Base-by-base conservation (phyloP, 2,113 vertebrate genomes). In the Bombycilla garrulus region DNA sequence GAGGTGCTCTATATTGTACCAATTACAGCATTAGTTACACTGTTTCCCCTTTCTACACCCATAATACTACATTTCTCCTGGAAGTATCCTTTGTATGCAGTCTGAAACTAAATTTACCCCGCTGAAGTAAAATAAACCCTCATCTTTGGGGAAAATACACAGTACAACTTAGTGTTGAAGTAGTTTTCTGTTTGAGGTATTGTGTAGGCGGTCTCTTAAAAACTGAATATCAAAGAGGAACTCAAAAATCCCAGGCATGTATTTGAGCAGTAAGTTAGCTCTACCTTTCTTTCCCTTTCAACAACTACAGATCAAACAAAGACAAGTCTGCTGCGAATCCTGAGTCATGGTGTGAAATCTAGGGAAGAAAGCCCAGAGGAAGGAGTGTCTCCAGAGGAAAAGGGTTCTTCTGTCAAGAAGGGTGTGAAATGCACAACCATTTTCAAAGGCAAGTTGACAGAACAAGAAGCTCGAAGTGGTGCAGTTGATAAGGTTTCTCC, bases 291-390 rank as follows among this genome's bases (percentile, higher is more conserved):
- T 61, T 92, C 29, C 44, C 40, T 89, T 73, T 95, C 17, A 70
- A 86, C n/a, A 71, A 50, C 86, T 79, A 48, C 92, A 98, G 98
- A 97, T 66, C 96, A 97, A 74, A 98, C 97, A 61, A 98, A 88
- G 84, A 97, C 97, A 3, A 98, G 98, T 76, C 92, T 98, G 64
- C 97, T 98, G 48, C 94, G 96, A 84, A 97, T 95, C 40, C 91
- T 93, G 70, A 95, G 76, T 44, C 82, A 64, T 20, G 54, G 42
- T 38, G 53, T 72, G 62, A 96, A 92, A 71, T 45, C 88, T 42
- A 70, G 66, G 66, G 93, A 94, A 71, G 62, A 83, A 79, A 79
- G 56, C 50, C 47, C 69, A 81, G 86, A 96, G 62, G 73, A 91
- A 61, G 89, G 89, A 82, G 12, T 35, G 80, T 93, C 95, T 57